Evolutionary conservation across 1,140 invertebrate genomes (phyloP).

Genomic region (Chymomyza costata): DNA sequence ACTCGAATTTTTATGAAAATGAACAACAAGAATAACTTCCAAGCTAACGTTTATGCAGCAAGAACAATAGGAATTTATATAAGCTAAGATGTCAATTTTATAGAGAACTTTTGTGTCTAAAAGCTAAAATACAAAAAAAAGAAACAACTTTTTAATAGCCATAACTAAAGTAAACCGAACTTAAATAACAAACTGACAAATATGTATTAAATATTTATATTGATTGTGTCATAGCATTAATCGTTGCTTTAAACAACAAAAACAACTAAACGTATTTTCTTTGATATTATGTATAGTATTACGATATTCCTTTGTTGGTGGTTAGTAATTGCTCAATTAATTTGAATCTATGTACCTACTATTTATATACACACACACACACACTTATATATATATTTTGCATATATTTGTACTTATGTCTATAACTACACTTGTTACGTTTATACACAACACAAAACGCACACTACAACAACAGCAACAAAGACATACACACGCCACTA

Average conservation of each 20-base stretch:
- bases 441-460: constrained; percentile 39
- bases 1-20: background rate
- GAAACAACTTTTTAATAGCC: constrained; percentile 39
- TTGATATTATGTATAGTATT: no score
- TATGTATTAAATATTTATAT: constrained; percentile 43
- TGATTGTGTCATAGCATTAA: constrained; percentile 42
- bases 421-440: constrained; percentile 56
- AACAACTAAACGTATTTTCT: no score
- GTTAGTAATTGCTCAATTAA: constrained; percentile 64
- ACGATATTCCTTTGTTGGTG: no score
- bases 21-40: background rate
- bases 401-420: constrained; percentile 31
- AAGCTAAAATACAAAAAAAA: background rate
- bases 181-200: constrained; percentile 26
- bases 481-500: no score
- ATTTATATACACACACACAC: constrained; percentile 47
- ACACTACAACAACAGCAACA: constrained; percentile 19
- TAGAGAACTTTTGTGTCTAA: background rate
- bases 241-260: background rate
- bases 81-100: constrained; percentile 3
- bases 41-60: no score
- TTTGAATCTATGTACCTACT: constrained; percentile 58
- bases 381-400: constrained; percentile 15
- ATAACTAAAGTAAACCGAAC: constrained; percentile 31
- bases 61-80: constrained; percentile 3